phyloP scores from a whole-genome alignment of 2,888 invertebrate genomes.

The Sphecodes monilicornis region DNA sequence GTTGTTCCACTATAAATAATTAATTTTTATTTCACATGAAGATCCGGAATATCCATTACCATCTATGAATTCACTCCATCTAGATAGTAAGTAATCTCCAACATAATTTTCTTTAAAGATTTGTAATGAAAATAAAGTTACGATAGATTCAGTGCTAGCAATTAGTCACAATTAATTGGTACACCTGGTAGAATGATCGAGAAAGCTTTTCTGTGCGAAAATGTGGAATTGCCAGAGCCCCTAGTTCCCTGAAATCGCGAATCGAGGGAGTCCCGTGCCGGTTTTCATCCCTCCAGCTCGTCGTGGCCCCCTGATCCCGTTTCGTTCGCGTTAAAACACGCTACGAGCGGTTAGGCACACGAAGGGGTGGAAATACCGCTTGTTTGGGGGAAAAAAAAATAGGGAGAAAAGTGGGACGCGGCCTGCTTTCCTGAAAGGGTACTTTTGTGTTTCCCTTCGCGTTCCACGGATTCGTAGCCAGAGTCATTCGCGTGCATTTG shows the following conservation, averaged over 20 bases:
- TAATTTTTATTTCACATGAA: too few relatives aligned
- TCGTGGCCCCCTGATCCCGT: not conserved
- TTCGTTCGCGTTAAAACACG: not conserved
- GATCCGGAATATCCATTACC: too few relatives aligned
- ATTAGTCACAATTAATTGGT: too few relatives aligned
- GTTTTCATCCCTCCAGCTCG: not conserved
- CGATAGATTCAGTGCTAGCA: too few relatives aligned
- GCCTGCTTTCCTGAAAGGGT: constrained; percentile 70
- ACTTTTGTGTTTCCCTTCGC: constrained; percentile 64
- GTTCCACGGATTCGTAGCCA: constrained; percentile 43
- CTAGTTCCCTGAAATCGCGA: not conserved
- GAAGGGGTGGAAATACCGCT: constrained; percentile 43
- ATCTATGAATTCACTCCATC: too few relatives aligned
- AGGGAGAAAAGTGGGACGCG: constrained; percentile 65
- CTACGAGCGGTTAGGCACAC: constrained; percentile 30
- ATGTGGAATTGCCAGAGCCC: not conserved
- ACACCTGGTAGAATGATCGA: not conserved
- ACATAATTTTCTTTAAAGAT: not conserved
- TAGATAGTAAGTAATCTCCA: too few relatives aligned
- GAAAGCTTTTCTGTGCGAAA: not conserved
- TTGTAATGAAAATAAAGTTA: too few relatives aligned
- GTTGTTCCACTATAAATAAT: too few relatives aligned
- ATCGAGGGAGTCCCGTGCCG: not conserved
- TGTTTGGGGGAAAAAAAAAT: constrained; percentile 33
- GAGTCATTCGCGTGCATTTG: constrained; percentile 51